Evolutionary conservation across 2,113 vertebrate genomes (phyloP).

Genomic region (Nibea albiflora): DNA sequence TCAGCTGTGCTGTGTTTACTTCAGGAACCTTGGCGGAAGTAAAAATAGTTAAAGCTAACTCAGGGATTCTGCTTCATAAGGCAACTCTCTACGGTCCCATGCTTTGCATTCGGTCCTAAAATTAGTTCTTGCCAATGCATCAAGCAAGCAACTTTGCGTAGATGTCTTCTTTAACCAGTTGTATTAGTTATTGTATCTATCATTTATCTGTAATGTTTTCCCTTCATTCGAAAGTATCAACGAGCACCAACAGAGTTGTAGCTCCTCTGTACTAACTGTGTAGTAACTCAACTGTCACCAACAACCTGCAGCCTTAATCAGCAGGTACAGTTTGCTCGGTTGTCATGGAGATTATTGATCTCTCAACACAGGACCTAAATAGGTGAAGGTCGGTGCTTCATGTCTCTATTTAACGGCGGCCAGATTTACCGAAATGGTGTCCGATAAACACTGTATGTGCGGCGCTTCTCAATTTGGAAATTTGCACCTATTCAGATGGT

Average conservation of each 20-base stretch:
- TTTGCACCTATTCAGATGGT: background rate
- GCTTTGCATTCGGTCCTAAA: slow-evolving; percentile 12
- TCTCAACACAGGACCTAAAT: too few relatives aligned
- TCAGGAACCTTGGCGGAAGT: slow-evolving; percentile 3
- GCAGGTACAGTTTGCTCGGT: background rate
- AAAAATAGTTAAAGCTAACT: background rate
- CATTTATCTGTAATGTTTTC: background rate
- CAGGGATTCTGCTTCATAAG: slow-evolving; percentile 1
- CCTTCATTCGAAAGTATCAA: too few relatives aligned
- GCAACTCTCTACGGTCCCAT: background rate
- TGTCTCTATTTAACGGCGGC: background rate
- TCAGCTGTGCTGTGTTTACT: background rate
- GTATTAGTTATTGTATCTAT: background rate
- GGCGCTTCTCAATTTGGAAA: slow-evolving; percentile 3
- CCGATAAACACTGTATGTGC: background rate
- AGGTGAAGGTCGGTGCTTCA: too few relatives aligned
- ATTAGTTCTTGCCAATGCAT: background rate
- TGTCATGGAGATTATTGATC: too few relatives aligned
- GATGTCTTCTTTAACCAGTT: background rate
- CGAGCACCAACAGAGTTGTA: background rate
- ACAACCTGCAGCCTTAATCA: background rate
- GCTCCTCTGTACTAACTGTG: background rate
- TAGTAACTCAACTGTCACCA: background rate
- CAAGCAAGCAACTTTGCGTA: background rate
- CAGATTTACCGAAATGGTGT: background rate